Percentiles rank a stretch among this genome's conserved stretches.
These are phyloP conservation scores for Lasioglossum zephyrum DNA, from an alignment of 2,888 invertebrate genomes.

Conservation along the genomic window DNA sequence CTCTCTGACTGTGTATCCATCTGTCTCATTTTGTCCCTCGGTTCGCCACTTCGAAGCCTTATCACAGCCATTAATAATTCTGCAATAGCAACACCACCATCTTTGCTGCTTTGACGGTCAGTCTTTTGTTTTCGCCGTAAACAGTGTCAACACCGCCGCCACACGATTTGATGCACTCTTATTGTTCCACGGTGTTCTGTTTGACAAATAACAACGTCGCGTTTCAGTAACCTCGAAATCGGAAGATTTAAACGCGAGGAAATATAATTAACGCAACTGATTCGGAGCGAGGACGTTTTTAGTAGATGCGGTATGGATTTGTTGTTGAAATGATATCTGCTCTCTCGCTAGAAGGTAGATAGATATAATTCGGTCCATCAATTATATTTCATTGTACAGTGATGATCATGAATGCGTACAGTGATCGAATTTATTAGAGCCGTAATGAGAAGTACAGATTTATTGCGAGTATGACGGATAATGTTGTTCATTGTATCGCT, in stretches of 20 bases:
- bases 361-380: too few species aligned
- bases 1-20: background rate
- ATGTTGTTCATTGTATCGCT: background rate
- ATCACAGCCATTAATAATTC: conserved; percentile 1
- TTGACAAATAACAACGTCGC: background rate
- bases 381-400: too few species aligned
- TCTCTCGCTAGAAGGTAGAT: background rate
- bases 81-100: conserved; percentile 11
- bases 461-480: background rate
- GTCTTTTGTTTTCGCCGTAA: conserved; percentile 7
- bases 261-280: background rate
- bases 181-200: background rate
- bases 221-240: background rate
- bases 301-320: background rate
- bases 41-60: conserved; percentile 11
- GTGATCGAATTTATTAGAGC: background rate
- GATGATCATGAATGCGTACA: too few species aligned
- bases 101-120: conserved; percentile 13
- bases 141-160: background rate
- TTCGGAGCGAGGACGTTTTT: background rate
- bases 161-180: background rate
- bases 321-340: background rate
- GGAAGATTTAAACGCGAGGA: background rate
- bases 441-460: background rate
- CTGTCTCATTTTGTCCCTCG: background rate